These are phyloP conservation scores for Amphipyra berbera DNA, from an alignment of 2,888 invertebrate genomes.

Conservation along the genomic window DNA sequence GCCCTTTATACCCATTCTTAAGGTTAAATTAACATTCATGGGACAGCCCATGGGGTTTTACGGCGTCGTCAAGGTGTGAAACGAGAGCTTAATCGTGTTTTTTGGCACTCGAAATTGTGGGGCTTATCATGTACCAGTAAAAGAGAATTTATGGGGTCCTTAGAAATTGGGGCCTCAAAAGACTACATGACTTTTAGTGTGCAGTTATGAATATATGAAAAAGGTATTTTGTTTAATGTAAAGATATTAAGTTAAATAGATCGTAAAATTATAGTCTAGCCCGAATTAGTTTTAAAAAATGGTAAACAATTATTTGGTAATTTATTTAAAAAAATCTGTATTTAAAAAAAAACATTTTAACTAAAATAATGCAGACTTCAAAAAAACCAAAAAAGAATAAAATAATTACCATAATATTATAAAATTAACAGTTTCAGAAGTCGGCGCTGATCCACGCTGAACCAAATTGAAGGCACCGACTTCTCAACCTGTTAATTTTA, in stretches of 20 bases:
- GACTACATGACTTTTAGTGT: constrained; percentile 25
- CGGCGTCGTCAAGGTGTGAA: constrained; percentile 72
- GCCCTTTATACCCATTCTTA: constrained; percentile 60
- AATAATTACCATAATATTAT: too few species aligned
- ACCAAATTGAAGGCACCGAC: too few species aligned
- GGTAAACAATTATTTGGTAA: too few species aligned
- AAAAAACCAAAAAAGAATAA: too few species aligned
- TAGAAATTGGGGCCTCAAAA: constrained; percentile 22
- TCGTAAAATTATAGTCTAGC: constrained; percentile 4
- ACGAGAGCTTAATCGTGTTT: constrained; percentile 63
- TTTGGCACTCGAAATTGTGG: constrained; percentile 53
- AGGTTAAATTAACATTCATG: constrained; percentile 73
- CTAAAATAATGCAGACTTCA: too few species aligned
- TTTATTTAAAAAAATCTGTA: too few species aligned
- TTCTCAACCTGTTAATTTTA: too few species aligned
- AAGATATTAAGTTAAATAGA: constrained; percentile 5
- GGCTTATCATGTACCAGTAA: constrained; percentile 30
- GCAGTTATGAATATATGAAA: constrained; percentile 17
- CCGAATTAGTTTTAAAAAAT: too few species aligned
- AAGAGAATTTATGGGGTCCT: constrained; percentile 38
- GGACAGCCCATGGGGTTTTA: constrained; percentile 57
- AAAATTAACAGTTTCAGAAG: too few species aligned
- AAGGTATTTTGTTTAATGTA: constrained; percentile 7
- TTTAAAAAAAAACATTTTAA: too few species aligned
- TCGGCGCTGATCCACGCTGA: too few species aligned